Evolutionary conservation across 2,797 vertebrate species (phyloP).

Genomic region (Amblyraja radiata): DNA sequence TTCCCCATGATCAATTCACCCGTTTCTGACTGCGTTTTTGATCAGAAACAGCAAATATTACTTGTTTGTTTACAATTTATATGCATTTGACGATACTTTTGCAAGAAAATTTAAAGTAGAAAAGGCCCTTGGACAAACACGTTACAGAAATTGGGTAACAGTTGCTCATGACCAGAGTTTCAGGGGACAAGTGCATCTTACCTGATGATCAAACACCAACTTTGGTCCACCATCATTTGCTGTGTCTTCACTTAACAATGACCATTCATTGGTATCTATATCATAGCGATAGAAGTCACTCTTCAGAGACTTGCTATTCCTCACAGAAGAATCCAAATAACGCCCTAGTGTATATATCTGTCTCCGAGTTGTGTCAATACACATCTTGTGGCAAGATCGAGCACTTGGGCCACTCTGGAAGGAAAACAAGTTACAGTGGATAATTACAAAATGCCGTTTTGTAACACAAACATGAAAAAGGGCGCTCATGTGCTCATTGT

Average conservation of each 20-base stretch:
- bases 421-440: neutral
- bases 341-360: constrained; percentile 96
- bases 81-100: neutral
- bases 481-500: neutral
- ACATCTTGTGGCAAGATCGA: constrained; percentile 98
- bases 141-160: neutral
- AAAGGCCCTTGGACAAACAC: neutral
- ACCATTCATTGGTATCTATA: constrained; percentile 91
- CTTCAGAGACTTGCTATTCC: constrained; percentile 95
- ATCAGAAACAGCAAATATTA: neutral
- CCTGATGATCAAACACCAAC: constrained; percentile 97
- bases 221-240: constrained; percentile 90
- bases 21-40: too few species aligned
- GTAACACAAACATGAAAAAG: neutral
- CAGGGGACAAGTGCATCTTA: constrained; percentile 47
- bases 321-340: constrained; percentile 92
- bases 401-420: constrained; percentile 85
- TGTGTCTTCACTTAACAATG: constrained; percentile 91
- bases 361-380: constrained; percentile 90
- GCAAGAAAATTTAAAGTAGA: neutral
- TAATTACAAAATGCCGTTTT: neutral
- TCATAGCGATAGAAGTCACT: constrained; percentile 97
- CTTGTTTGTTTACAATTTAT: neutral
- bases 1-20: too few species aligned
- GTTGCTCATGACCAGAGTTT: neutral